phyloP scores from a whole-genome alignment of 1,140 invertebrate species.

The Neuroterus valhalla region DNA sequence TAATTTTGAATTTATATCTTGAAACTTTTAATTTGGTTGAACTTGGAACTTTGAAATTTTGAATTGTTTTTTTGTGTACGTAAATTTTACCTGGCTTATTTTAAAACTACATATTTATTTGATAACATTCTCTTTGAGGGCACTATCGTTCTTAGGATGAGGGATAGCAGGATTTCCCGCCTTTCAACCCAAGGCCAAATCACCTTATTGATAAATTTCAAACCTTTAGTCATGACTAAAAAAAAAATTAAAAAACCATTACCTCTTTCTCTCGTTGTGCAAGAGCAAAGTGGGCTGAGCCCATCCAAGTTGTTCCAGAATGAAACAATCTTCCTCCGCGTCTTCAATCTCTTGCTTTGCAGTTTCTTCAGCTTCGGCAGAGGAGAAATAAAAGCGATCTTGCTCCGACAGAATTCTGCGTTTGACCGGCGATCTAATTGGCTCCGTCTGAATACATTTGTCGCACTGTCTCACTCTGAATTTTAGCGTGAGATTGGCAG shows the following conservation, averaged over 20 bases:
- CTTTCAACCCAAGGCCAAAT: too few relatives aligned
- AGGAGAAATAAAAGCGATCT: conserved; percentile 65
- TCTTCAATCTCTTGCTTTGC: conserved; percentile 54
- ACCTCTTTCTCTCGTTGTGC: conserved; percentile 72
- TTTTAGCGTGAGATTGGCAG: conserved; percentile 74
- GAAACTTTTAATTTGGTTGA: too few relatives aligned
- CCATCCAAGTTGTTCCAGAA: conserved; percentile 59
- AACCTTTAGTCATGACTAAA: neutral
- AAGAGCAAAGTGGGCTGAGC: conserved; percentile 61
- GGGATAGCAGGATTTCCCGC: too few relatives aligned
- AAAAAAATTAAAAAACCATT: conserved; percentile 24
- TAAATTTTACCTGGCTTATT: too few relatives aligned
- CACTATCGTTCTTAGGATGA: too few relatives aligned
- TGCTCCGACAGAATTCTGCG: conserved; percentile 68
- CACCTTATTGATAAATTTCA: neutral
- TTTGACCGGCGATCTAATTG: conserved; percentile 68
- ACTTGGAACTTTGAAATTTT: too few relatives aligned
- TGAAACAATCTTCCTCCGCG: conserved; percentile 59
- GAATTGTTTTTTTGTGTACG: too few relatives aligned
- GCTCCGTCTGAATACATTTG: conserved; percentile 78
- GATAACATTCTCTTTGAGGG: too few relatives aligned
- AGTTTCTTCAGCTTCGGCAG: conserved; percentile 57
- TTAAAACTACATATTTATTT: too few relatives aligned
- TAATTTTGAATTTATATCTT: too few relatives aligned
- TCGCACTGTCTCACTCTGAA: conserved; percentile 77